phyloP scores from a whole-genome alignment of 2,888 invertebrate species.

The Hirtodrosophila alboralis region DNA sequence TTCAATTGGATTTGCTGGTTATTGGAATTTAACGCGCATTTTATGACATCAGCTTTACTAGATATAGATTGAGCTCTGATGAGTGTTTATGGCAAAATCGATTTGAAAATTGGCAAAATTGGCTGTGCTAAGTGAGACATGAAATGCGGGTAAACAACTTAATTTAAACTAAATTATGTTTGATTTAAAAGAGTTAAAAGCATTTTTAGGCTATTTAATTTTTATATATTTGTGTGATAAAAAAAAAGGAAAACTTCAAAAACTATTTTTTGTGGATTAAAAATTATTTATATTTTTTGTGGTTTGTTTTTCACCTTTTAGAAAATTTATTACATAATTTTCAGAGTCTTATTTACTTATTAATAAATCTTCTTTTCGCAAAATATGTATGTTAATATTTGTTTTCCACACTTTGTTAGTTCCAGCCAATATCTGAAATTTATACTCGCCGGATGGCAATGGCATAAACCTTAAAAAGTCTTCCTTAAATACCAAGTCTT shows the following conservation, averaged over 20 bases:
- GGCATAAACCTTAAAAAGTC: slow-evolving; percentile 4
- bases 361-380: neutral
- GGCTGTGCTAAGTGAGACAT: too few relatives aligned
- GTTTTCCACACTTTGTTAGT: neutral
- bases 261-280: too few relatives aligned
- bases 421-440: neutral
- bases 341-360: neutral
- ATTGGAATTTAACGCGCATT: slow-evolving; percentile 56
- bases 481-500: neutral
- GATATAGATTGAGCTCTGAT: slow-evolving; percentile 13
- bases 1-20: slow-evolving; percentile 53
- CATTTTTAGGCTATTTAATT: too few relatives aligned
- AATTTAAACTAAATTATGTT: too few relatives aligned
- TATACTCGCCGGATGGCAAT: slow-evolving; percentile 7
- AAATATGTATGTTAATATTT: neutral
- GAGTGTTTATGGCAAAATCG: slow-evolving; percentile 53
- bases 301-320: neutral
- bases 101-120: slow-evolving; percentile 38
- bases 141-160: too few relatives aligned
- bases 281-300: too few relatives aligned
- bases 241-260: too few relatives aligned
- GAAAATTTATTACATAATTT: too few relatives aligned
- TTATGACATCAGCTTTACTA: slow-evolving; percentile 27
- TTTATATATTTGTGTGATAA: too few relatives aligned
- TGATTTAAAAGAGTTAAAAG: too few relatives aligned